Evolutionary conservation across 2,888 invertebrate genomes (phyloP), one percentile per base, ranked within the genome.

Genomic region (Acanthococcus lagerstroemiae): DNA sequence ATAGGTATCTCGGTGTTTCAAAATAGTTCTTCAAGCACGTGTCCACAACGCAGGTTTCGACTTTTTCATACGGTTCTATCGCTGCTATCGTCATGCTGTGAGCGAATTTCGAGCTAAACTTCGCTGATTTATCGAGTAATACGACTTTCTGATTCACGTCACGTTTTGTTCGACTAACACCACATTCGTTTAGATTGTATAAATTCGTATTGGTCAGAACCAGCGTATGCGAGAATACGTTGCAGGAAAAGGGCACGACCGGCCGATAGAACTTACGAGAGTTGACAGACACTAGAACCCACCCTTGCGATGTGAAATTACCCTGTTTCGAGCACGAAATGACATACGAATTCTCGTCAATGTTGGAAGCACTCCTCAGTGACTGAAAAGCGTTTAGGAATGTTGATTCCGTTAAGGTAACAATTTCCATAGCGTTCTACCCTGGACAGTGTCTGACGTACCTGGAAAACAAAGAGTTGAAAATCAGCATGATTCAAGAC

Each of bases 11-110:
- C 12, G 63, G 44, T 22, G 30, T 37, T 6, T 21, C 6, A 22
- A 63, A 63, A 52, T 63, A 63, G 24, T 25, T 63, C 4, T 63
- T 63, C 24, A 63, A 54, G 19, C 63, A 63, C 7, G n/a, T 9
- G 24, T 63, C 63, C 24, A 63, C 54, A 9, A 44, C 37, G 4
- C 52, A 52, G 17, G 17, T n/a, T 12, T 63, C 63, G n/a, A 54
- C 9, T 24, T 54, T 30, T n/a, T 30, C n/a, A 24, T 54, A 54
- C 5, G 60, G 21, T 12, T 60, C 19, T 4, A 60, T 48, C 26
- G 25, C 22, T 5, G 60, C n/a, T 17, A 60, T 19, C 27, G 46
- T 48, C 24, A 27, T 27, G 17, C 25, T 46, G 5, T 45, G 45
- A 2, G 60, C 60, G 26, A 19, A 60, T 27, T 21, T 22, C 2